Conservation (phyloP, 2,888 invertebrate genomes). For the Ornithoptera priamus region DNA sequence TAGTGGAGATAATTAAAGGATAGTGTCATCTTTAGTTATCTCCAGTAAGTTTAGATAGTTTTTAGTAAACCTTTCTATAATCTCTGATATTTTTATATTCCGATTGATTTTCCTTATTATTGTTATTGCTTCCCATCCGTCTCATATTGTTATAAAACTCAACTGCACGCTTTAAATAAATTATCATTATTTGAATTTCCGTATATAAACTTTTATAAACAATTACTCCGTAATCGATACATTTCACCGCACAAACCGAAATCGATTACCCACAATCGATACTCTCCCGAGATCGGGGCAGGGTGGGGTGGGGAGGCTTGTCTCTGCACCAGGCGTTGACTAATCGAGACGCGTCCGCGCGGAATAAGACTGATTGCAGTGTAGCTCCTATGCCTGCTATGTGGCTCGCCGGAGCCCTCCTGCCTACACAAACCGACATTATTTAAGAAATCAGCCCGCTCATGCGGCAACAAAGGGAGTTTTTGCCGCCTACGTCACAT, state of each 20-base stretch:
- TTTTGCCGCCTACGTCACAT: constrained; percentile 62
- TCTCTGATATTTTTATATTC: too few relatives aligned
- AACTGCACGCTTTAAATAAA: too few relatives aligned
- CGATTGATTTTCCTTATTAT: too few relatives aligned
- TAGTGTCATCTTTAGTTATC: too few relatives aligned
- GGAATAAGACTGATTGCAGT: constrained; percentile 79
- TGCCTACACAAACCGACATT: constrained; percentile 75
- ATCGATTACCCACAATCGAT: constrained; percentile 76
- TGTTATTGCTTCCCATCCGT: too few relatives aligned
- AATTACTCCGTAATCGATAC: constrained; percentile 57
- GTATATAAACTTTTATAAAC: constrained; percentile 36
- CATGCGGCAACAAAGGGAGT: constrained; percentile 74
- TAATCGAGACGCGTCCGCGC: constrained; percentile 78
- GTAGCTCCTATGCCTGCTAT: constrained; percentile 73
- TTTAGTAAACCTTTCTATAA: too few relatives aligned
- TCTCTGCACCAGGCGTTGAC: constrained; percentile 79
- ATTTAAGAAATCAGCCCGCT: constrained; percentile 78
- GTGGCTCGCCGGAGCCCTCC: constrained; percentile 63
- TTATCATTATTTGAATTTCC: not conserved
- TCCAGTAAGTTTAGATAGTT: too few relatives aligned
- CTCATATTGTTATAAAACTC: too few relatives aligned
- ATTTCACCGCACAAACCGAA: constrained; percentile 57
- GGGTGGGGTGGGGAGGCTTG: constrained; percentile 66
- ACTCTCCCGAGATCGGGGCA: constrained; percentile 46
- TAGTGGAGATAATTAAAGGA: too few relatives aligned